Base-by-base conservation (phyloP, 2,797 vertebrate species). In the Hippocampus kuda region DNA sequence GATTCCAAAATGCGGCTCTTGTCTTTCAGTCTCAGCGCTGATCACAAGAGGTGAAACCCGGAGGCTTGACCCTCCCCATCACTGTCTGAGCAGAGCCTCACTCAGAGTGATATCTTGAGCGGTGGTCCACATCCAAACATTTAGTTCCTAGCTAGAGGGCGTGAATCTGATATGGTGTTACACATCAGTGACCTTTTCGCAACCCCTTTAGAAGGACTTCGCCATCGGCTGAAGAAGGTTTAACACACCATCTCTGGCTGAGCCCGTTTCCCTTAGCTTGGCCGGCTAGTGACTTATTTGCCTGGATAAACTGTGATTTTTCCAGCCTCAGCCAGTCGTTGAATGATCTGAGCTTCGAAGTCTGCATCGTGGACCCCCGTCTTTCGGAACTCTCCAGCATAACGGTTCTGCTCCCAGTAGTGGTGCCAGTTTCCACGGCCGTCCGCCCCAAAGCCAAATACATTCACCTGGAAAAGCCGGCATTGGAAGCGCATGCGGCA, bases 381-480 rank as follows among this genome's bases (percentile, higher is more conserved):
- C 88, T 98, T 98, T 67, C 97, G 89, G 87, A 99, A 99, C 86
- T 99, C 97, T 38, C 97, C 97, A 0, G 97, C 94, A 2, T 99
- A 99, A 73, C 96, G 95, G 88, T 99, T 99, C 86, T 99, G 96
- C 85, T 99, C 97, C 97, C 97, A 99, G 89, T 99, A 99, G 88
- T 99, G 97, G 87, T 99, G 97, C 97, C 97, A 99, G 89, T 98
- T 98, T 44, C 97, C 97, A 0, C 94, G 91, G 76, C 92, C 92
- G 90, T 99, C 97, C 0, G 96, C 97, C 1, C 97, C 97, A 0
- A 99, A 99, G n/a, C 97, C 97, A 1, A 95, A 99, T 78, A 98
- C 95, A 51, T 99, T 96, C 81, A 99, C 97, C 97, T 99, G 68
- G 24, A 16, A 68, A 41, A 68, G 63, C 26, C 24, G 7, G 12